Conservation (phyloP, 2,113 vertebrate genomes). For the Cairina moschata region DNA sequence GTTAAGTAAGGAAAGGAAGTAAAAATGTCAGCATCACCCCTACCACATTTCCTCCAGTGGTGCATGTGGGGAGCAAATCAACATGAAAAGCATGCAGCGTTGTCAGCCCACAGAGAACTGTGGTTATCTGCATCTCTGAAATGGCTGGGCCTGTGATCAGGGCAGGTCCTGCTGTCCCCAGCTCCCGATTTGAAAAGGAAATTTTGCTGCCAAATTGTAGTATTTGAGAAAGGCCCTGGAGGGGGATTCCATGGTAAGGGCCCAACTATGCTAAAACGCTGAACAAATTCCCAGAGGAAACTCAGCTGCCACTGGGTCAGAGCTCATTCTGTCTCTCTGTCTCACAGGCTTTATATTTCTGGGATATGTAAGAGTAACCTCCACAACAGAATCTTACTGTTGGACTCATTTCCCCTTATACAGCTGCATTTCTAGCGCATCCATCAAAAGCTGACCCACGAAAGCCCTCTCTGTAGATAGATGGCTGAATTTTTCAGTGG, state of each 20-base stretch:
- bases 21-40: neutral
- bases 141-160: neutral
- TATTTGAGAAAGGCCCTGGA: neutral
- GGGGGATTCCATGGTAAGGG: neutral
- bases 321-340: neutral
- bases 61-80: neutral
- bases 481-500: neutral
- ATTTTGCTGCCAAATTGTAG: neutral
- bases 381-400: neutral
- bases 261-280: accelerated
- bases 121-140: neutral
- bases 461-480: neutral
- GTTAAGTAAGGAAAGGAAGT: neutral
- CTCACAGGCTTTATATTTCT: neutral
- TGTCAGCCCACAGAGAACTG: accelerated
- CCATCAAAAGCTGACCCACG: neutral
- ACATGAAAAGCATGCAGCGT: neutral
- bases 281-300: neutral
- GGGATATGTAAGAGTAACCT: neutral
- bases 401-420: neutral
- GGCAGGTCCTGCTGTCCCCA: neutral
- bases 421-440: neutral
- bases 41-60: neutral
- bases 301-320: neutral
- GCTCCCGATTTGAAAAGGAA: neutral